These are phyloP conservation scores for Antennarius striatus DNA, from an alignment of 2,113 vertebrate species.

Conservation along the genomic window DNA sequence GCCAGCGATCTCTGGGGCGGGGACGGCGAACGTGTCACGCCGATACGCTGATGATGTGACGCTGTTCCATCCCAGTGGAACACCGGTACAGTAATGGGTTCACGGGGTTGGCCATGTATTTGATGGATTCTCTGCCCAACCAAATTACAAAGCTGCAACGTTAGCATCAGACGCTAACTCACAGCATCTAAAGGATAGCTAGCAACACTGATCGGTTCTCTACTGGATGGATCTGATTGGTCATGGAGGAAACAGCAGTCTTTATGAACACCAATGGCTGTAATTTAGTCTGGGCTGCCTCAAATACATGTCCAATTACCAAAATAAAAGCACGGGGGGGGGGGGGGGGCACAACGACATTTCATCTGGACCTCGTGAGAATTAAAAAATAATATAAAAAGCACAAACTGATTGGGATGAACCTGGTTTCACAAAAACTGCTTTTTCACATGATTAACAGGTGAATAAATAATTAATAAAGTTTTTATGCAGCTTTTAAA, in stretches of 20 bases:
- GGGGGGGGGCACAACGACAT: neutral
- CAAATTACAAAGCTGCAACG: conserved; percentile 60
- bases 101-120: conserved; percentile 70
- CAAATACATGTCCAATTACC: conserved; percentile 67
- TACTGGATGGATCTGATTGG: conserved; percentile 21
- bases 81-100: neutral
- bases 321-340: conserved; percentile 18
- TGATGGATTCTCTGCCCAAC: conserved; percentile 80
- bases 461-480: conserved; percentile 54
- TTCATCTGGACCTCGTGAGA: neutral
- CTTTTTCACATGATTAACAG: conserved; percentile 75
- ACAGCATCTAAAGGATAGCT: too few relatives aligned
- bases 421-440: conserved; percentile 80
- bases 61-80: conserved; percentile 1
- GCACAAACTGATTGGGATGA: conserved; percentile 12
- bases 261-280: conserved; percentile 66
- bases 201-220: too few relatives aligned
- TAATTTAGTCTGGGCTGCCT: conserved; percentile 74
- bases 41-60: conserved; percentile 15
- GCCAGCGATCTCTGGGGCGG: conserved; percentile 25
- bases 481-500: conserved; percentile 40
- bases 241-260: conserved; percentile 76
- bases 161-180: conserved; percentile 20
- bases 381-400: neutral
- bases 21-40: neutral